Evolutionary conservation across 2,113 vertebrate genomes (phyloP).

Genomic region (Hepsetus odoe): DNA sequence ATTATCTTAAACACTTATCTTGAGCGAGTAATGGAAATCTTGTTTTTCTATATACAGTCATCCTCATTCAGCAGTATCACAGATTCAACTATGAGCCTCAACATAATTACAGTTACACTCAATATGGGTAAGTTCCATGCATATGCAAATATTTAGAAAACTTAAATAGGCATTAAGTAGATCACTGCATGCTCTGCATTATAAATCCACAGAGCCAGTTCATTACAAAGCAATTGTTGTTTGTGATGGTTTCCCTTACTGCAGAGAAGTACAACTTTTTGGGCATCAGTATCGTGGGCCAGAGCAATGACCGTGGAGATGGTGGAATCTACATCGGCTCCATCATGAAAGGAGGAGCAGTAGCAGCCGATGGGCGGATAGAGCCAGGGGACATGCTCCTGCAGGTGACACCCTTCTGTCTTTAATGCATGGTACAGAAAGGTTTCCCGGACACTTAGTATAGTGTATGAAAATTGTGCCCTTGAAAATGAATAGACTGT

Average conservation of each 20-base stretch:
- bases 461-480: no score
- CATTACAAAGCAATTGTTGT: neutral
- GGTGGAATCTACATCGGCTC: constrained; percentile 98
- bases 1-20: no score
- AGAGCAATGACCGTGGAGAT: constrained; percentile 95
- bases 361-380: constrained; percentile 92
- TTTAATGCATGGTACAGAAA: neutral
- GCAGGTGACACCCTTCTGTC: constrained; percentile 76
- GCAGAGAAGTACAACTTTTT: constrained; percentile 95
- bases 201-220: no score
- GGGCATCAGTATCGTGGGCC: constrained; percentile 98
- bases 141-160: neutral
- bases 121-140: constrained; percentile 90
- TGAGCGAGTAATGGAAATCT: no score
- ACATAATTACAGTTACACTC: constrained; percentile 95
- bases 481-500: no score
- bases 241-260: neutral
- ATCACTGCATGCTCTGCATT: neutral
- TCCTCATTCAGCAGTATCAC: constrained; percentile 99
- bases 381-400: constrained; percentile 96
- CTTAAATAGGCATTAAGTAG: neutral
- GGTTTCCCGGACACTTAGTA: no score
- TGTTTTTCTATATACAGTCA: constrained; percentile 76
- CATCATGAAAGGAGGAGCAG: constrained; percentile 97
- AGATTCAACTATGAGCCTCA: constrained; percentile 97